Base-by-base conservation (phyloP, 2,113 vertebrate genomes). In the Notarius lentiginosus region DNA sequence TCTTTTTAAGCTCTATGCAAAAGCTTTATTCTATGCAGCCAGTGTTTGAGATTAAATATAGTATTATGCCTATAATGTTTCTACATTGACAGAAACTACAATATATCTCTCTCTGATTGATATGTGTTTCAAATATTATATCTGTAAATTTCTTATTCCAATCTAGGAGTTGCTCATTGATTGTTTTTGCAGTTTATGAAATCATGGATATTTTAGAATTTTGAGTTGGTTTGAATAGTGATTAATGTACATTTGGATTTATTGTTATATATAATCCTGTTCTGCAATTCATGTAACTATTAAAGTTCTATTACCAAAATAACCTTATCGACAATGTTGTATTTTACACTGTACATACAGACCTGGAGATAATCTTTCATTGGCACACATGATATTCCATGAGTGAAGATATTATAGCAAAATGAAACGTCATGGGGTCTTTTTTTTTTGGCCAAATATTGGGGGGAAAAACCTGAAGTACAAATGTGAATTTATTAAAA, bases 81-180 rank as follows among this genome's bases (percentile, higher is more conserved):
- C 82, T 77, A 73, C 84, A 72, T 84, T 70, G 27, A 84, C 63
- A 83, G 55, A 5, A 77, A 70, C 61, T 82, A 58, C 49, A 77
- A 30, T 60, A 73, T 79, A 58, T 82, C 18, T 80, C 15, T 24
- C 61, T 61, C 9, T 56, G 12, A 77, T 79, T 89, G 24, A 80
- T 56, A 20, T 27, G 63, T 82, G 63, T 80, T 84, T 83, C 58
- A 84, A 73, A 84, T 47, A 73, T 83, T 34, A 80, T 51, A 65
- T 86, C 86, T 90, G 89, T 90, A 90, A 66, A 87, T 89, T 87
- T 80, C 15, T 75, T 83, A 72, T 82, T 63, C 6, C 58, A 82
- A 30, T 56, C 70, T 22, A 70, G 30, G 20, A 41, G 75, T 24
- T 84, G 20, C 20, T 65, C 49, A 84, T 84, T 88, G 41, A 72